phyloP scores from a whole-genome alignment of 2,797 vertebrate species.

The Novumbra hubbsi region DNA sequence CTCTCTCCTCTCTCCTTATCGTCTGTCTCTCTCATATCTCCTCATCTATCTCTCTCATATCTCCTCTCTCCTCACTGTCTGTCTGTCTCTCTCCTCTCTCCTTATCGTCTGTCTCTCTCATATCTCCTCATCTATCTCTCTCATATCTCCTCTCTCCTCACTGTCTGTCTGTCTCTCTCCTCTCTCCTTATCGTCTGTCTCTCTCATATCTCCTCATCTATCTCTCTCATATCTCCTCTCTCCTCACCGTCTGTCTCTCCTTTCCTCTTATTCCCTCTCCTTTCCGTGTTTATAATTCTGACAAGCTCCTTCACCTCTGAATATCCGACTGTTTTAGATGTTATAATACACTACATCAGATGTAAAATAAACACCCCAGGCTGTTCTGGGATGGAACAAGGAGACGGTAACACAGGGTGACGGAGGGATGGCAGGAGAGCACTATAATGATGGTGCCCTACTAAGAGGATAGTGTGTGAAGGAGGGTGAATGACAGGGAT shows the following conservation, averaged over 20 bases:
- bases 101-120: too few relatives aligned
- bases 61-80: neutral
- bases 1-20: too few relatives aligned
- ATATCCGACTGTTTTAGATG: neutral
- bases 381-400: neutral
- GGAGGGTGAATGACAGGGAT: neutral
- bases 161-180: too few relatives aligned
- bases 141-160: neutral
- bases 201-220: neutral
- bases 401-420: neutral
- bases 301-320: neutral
- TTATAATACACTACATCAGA: too few relatives aligned
- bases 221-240: too few relatives aligned
- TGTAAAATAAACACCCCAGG: neutral
- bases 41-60: neutral
- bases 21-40: too few relatives aligned
- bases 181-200: too few relatives aligned
- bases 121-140: neutral
- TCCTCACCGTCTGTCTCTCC: neutral
- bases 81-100: too few relatives aligned
- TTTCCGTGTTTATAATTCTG: neutral
- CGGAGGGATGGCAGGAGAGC: constrained; percentile 24
- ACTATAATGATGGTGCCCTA: constrained; percentile 27
- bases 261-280: neutral
- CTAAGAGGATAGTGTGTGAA: constrained; percentile 30